Evolutionary conservation across 2,113 vertebrate genomes (phyloP).

Genomic region (Syngnathus typhle): DNA sequence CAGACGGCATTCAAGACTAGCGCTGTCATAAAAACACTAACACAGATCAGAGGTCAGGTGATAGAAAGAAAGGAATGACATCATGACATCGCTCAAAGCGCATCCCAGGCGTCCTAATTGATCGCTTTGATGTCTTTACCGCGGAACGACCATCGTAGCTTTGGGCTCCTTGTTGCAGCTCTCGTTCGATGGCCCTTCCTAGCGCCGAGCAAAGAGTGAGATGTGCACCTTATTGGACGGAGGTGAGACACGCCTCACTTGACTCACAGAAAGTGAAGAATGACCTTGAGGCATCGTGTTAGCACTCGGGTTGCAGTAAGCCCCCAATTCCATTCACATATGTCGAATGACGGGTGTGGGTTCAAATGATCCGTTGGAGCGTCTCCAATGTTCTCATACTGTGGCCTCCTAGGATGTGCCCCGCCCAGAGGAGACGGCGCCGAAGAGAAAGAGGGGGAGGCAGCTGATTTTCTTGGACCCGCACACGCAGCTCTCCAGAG

Average conservation of each 20-base stretch:
- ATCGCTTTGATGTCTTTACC: not conserved
- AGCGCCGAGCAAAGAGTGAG: not conserved
- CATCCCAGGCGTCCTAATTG: not conserved
- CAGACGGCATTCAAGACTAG: no score
- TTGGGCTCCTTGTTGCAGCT: not conserved
- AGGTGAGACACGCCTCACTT: not conserved
- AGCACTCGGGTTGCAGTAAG: not conserved
- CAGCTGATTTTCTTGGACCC: constrained; percentile 67
- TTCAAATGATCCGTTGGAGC: not conserved
- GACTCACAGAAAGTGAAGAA: not conserved
- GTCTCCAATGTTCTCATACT: no score
- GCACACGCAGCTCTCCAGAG: constrained; percentile 56
- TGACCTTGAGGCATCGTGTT: not conserved
- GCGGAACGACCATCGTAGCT: no score
- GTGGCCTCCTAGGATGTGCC: constrained; percentile 11
- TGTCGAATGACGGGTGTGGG: not conserved
- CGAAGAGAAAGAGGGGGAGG: constrained; percentile 27
- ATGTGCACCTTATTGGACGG: not conserved
- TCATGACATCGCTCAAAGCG: not conserved
- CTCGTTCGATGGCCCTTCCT: not conserved
- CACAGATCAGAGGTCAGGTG: not conserved
- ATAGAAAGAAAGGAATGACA: not conserved
- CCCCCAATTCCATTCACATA: not conserved
- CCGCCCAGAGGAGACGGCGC: constrained; percentile 9
- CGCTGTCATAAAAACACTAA: no score